Conservation (phyloP, 2,113 vertebrate species). For the Oryzias melastigma region DNA sequence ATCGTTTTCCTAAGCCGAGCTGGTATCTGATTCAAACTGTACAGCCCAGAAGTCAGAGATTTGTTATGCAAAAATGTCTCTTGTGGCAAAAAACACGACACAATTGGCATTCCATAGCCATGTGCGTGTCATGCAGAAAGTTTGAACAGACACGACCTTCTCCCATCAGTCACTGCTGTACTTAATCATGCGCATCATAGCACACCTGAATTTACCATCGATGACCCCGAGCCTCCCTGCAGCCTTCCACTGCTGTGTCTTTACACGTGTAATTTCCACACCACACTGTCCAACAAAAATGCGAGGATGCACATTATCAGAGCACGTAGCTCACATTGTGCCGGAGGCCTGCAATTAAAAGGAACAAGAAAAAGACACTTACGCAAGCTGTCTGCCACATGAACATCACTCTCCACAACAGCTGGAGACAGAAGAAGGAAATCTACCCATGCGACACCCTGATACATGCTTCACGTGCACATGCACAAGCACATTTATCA, state of each 20-base stretch:
- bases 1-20: too few relatives aligned
- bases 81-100: too few relatives aligned
- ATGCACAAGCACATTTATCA: not conserved
- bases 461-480: not conserved
- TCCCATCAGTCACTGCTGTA: constrained; percentile 52
- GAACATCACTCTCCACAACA: not conserved
- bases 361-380: constrained; percentile 7
- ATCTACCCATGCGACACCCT: not conserved
- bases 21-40: too few relatives aligned
- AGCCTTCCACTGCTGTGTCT: constrained; percentile 22
- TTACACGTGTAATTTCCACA: not conserved
- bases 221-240: constrained; percentile 33
- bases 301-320: not conserved
- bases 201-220: constrained; percentile 58
- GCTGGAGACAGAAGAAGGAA: constrained; percentile 3
- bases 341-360: constrained; percentile 12
- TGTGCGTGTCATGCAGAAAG: constrained; percentile 48
- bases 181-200: constrained; percentile 60
- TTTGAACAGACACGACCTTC: constrained; percentile 41
- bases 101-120: not conserved
- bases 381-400: constrained; percentile 12
- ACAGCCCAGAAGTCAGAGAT: too few relatives aligned
- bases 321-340: constrained; percentile 1
- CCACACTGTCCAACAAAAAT: constrained; percentile 8
- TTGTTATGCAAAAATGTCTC: too few relatives aligned